Percentiles rank a stretch among this genome's conserved stretches.
These are phyloP conservation scores for Myrmecobius fasciatus DNA, from an alignment of 2,113 vertebrate species.

Conservation along the genomic window DNA sequence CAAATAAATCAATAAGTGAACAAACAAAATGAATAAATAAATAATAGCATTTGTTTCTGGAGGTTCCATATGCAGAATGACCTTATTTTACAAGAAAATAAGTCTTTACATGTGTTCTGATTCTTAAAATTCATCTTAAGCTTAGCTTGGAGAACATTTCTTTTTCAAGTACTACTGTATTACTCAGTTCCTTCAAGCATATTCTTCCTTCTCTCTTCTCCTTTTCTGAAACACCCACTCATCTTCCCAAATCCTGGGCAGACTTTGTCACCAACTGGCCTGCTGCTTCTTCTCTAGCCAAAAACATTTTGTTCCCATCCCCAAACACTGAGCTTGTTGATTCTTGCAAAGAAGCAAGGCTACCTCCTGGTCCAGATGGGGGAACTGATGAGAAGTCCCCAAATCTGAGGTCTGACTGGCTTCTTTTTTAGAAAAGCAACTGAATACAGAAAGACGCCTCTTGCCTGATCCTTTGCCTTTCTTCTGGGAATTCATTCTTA, in stretches of 20 bases:
- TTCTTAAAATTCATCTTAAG: background rate
- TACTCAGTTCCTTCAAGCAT: background rate
- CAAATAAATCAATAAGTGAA: too few species aligned
- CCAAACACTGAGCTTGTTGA: background rate
- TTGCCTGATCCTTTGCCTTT: background rate
- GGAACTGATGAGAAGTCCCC: background rate
- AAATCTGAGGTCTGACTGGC: background rate
- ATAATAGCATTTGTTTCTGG: background rate
- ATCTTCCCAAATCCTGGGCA: background rate
- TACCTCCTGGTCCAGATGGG: background rate
- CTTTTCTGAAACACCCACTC: background rate
- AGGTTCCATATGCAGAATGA: background rate
- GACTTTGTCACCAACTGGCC: background rate
- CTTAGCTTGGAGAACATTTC: background rate
- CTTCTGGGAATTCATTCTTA: background rate
- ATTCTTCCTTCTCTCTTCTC: background rate
- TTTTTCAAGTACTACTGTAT: background rate
- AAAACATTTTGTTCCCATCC: background rate
- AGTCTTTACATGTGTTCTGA: background rate
- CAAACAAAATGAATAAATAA: background rate
- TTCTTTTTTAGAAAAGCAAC: background rate
- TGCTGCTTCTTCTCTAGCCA: background rate
- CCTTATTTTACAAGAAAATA: background rate
- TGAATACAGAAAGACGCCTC: background rate
- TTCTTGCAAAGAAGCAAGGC: background rate